Percentiles rank a stretch among this genome's conserved stretches.
Conservation (phyloP, 2,888 invertebrate genomes). For the Eutolmus rufibarbis region DNA sequence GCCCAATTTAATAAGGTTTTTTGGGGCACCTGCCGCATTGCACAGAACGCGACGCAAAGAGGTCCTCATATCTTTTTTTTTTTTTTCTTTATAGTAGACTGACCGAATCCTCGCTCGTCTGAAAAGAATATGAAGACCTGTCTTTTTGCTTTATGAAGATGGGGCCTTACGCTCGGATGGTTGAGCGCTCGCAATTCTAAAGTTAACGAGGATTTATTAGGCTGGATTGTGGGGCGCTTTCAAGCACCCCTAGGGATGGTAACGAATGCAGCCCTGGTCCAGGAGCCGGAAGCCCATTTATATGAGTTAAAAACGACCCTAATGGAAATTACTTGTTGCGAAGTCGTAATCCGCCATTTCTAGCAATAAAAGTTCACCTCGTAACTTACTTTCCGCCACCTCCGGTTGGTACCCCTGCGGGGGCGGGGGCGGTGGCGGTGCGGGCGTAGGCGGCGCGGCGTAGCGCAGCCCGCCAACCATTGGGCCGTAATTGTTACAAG, state of each 20-base stretch:
- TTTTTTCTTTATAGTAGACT: background rate
- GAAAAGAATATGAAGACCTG: background rate
- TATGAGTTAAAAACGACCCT: conserved; percentile 25
- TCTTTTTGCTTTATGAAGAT: background rate
- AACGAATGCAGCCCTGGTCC: background rate
- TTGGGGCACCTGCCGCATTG: background rate
- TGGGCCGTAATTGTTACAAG: conserved; percentile 2
- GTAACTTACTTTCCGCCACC: background rate
- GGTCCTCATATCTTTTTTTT: background rate
- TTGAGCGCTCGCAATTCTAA: background rate
- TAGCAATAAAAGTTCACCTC: conserved; percentile 33
- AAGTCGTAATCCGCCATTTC: conserved; percentile 28
- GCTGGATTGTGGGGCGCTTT: background rate
- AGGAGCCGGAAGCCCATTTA: background rate
- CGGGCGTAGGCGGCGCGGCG: too few relatives aligned
- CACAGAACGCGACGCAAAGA: background rate
- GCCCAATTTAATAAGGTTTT: background rate
- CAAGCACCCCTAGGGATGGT: background rate
- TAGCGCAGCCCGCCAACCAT: background rate
- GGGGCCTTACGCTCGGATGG: background rate
- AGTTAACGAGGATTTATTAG: background rate
- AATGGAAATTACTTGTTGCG: conserved; percentile 36
- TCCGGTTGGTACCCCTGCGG: background rate
- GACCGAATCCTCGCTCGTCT: background rate
- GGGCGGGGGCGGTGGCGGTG: background rate